Evolutionary conservation across 2,797 vertebrate species (phyloP).

Genomic region (Chelmon rostratus): DNA sequence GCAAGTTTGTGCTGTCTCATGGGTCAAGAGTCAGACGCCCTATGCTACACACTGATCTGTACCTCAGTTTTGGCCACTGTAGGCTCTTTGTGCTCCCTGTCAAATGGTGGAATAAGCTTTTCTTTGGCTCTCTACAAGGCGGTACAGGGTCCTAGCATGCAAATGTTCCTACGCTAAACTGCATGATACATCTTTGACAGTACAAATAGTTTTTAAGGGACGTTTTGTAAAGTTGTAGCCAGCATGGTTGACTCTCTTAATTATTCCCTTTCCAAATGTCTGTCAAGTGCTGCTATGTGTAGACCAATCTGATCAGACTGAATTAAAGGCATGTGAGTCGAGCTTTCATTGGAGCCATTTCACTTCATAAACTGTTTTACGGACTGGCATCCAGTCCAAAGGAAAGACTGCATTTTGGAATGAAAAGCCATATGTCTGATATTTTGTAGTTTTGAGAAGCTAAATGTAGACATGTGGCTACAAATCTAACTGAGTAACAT

Average conservation of each 20-base stretch:
- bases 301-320: conserved; percentile 47
- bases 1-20: conserved; percentile 13
- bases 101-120: conserved; percentile 22
- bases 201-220: conserved; percentile 39
- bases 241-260: conserved; percentile 35
- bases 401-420: conserved; percentile 50
- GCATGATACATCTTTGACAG: conserved; percentile 45
- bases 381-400: conserved; percentile 44
- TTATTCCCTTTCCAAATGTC: conserved; percentile 53
- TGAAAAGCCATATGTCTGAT: conserved; percentile 34
- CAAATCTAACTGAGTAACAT: conserved; percentile 30
- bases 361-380: conserved; percentile 26
- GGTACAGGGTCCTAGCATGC: conserved; percentile 30
- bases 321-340: conserved; percentile 57
- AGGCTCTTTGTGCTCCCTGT: conserved; percentile 32
- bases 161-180: conserved; percentile 27
- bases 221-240: conserved; percentile 43
- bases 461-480: conserved; percentile 34
- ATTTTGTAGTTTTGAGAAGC: conserved; percentile 45
- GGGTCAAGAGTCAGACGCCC: conserved; percentile 1
- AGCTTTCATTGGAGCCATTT: conserved; percentile 38
- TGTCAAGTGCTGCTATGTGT: conserved; percentile 42
- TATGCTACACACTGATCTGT: conserved; percentile 15
- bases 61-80: conserved; percentile 17
- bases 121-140: conserved; percentile 10